Evolutionary conservation across 2,797 vertebrate species (phyloP).

Genomic region (Cyprinodon diabolis): DNA sequence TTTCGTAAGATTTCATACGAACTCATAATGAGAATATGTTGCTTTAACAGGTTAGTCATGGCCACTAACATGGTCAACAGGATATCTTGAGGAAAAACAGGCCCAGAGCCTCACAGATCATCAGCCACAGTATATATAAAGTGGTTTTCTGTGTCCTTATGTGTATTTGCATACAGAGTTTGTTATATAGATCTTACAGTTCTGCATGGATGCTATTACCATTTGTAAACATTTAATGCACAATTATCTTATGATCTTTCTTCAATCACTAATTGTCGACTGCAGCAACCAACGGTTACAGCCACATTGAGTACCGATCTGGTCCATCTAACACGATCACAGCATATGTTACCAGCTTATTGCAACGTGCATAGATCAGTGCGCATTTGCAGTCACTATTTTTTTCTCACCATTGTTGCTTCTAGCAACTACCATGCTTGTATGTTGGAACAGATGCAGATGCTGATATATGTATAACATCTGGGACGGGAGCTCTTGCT

Average conservation of each 20-base stretch:
- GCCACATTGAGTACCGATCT: slow-evolving; percentile 27
- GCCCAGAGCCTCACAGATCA: no score
- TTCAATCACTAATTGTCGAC: slow-evolving; percentile 24
- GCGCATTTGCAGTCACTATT: not conserved
- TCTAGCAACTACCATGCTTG: not conserved
- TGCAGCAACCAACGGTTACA: slow-evolving; percentile 26
- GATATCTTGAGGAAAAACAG: no score
- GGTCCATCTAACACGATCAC: slow-evolving; percentile 37
- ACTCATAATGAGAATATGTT: no score
- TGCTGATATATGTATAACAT: slow-evolving; percentile 13
- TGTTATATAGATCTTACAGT: not conserved
- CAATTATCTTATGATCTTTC: not conserved
- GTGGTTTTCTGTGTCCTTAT: no score
- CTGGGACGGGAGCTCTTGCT: slow-evolving; percentile 42
- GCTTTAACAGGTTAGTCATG: no score
- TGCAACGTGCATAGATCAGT: not conserved
- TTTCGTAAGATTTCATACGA: no score
- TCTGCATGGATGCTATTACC: not conserved
- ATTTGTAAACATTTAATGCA: not conserved
- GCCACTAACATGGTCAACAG: no score
- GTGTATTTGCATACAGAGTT: no score
- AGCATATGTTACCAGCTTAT: slow-evolving; percentile 43
- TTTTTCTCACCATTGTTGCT: not conserved
- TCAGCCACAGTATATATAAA: no score
- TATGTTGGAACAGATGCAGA: slow-evolving; percentile 20